phyloP scores from a whole-genome alignment of 2,888 invertebrate genomes.

The Drosophila leonis region DNA sequence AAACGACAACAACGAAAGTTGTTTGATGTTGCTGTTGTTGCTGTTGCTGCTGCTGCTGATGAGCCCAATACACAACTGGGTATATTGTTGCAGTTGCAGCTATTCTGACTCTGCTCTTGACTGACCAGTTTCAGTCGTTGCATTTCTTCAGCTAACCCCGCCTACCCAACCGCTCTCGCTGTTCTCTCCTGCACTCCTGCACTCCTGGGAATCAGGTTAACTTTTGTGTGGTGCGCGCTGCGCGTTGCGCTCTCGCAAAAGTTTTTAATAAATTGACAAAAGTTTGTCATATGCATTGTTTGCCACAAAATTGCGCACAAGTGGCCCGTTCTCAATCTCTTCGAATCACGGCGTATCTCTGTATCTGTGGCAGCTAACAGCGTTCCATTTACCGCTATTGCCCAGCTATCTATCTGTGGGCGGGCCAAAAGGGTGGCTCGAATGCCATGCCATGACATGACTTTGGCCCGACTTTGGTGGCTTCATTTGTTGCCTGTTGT shows the following conservation, averaged over 20 bases:
- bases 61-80: slow-evolving; percentile 41
- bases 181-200: slow-evolving; percentile 21
- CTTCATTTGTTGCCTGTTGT: slow-evolving; percentile 53
- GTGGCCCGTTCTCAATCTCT: slow-evolving; percentile 64
- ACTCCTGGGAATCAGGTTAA: slow-evolving; percentile 80
- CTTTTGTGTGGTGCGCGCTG: slow-evolving; percentile 39
- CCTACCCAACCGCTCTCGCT: background rate
- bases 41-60: slow-evolving; percentile 29
- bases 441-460: slow-evolving; percentile 19
- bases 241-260: slow-evolving; percentile 42
- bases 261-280: slow-evolving; percentile 82
- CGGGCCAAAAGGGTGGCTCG: slow-evolving; percentile 30
- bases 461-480: slow-evolving; percentile 19
- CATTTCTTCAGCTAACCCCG: slow-evolving; percentile 4
- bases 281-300: slow-evolving; percentile 82
- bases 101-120: slow-evolving; percentile 21
- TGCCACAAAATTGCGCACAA: slow-evolving; percentile 59
- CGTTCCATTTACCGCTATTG: slow-evolving; percentile 49
- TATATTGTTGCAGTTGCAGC: slow-evolving; percentile 41
- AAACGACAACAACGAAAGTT: slow-evolving; percentile 79
- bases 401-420: slow-evolving; percentile 11
- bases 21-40: slow-evolving; percentile 58
- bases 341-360: slow-evolving; percentile 10
- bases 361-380: slow-evolving; percentile 29
- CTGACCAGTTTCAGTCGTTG: slow-evolving; percentile 60